A percentile compares a stretch with the other conserved stretches of the same genome.
Evolutionary conservation across 2,888 invertebrate genomes (phyloP).

Genomic region (Pristionchus mayeri): DNA sequence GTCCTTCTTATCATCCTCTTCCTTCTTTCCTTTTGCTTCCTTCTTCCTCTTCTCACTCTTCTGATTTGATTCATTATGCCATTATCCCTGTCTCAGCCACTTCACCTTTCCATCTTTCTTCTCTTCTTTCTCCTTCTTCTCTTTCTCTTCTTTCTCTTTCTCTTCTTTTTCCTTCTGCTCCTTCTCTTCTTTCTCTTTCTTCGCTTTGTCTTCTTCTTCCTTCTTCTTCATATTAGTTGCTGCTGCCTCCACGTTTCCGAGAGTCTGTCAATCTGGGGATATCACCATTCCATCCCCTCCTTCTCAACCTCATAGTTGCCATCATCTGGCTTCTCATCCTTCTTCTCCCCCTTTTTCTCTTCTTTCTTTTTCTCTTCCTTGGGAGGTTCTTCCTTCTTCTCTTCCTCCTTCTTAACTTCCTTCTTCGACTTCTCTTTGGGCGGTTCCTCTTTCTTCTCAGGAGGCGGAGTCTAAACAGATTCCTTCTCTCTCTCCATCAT

Average conservation of each 20-base stretch:
- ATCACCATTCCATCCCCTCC: too few species aligned
- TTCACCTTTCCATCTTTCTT: background rate
- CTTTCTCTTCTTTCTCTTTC: background rate
- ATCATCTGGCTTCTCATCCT: conserved; percentile 22
- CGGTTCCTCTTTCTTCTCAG: background rate
- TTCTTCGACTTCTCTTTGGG: conserved; percentile 3
- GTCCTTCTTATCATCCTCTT: background rate
- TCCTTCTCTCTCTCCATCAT: background rate
- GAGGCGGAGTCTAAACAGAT: background rate
- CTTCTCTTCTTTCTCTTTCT: background rate
- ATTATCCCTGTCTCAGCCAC: too few species aligned
- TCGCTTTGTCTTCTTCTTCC: background rate
- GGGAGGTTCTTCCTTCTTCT: background rate
- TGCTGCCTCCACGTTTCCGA: background rate
- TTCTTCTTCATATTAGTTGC: background rate
- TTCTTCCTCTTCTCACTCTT: background rate
- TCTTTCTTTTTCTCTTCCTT: background rate
- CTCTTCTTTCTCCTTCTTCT: background rate
- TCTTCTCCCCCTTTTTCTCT: background rate
- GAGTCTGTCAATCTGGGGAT: background rate
- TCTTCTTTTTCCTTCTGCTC: background rate
- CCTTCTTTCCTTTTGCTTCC: background rate
- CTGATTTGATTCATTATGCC: background rate
- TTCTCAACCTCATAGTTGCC: background rate
- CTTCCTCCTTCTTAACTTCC: background rate